Conservation (phyloP, 30 jellyfish, hydroid and myxozoan species). For the Aurelia coerulea region DNA sequence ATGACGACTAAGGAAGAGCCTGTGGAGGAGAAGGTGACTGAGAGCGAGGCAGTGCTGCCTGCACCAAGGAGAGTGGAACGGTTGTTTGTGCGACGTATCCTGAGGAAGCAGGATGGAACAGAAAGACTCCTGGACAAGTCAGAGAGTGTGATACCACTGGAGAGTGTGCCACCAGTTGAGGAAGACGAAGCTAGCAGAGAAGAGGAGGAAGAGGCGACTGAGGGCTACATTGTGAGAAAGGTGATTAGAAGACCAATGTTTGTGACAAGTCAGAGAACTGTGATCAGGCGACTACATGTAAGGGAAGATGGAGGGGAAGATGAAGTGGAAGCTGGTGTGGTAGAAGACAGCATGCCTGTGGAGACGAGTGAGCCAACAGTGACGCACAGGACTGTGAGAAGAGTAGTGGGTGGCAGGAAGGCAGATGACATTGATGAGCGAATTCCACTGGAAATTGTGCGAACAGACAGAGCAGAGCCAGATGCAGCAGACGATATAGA, state of each 20-base stretch:
- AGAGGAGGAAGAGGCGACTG: constrained; percentile 23
- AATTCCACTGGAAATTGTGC: constrained; percentile 66
- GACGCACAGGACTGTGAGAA: constrained; percentile 67
- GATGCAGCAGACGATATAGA: constrained; percentile 65
- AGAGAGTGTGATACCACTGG: constrained; percentile 15
- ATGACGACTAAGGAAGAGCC: not conserved
- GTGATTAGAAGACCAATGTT: constrained; percentile 73
- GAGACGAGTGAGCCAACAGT: constrained; percentile 57
- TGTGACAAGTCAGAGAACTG: constrained; percentile 80
- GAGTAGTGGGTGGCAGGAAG: constrained; percentile 46
- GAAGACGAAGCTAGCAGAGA: constrained; percentile 24
- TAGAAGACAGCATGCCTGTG: constrained; percentile 44
- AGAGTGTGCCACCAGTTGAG: constrained; percentile 5
- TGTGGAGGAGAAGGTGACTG: constrained; percentile 49
- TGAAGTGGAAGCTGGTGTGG: constrained; percentile 45
- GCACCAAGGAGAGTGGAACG: constrained; percentile 74
- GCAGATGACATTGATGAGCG: constrained; percentile 40
- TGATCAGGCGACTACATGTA: constrained; percentile 25
- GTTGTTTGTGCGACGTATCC: constrained; percentile 72
- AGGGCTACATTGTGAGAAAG: constrained; percentile 36
- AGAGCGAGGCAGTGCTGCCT: not conserved
- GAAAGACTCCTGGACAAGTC: not conserved
- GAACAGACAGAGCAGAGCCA: constrained; percentile 74
- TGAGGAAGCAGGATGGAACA: constrained; percentile 66
- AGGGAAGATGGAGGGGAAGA: constrained; percentile 52